Evolutionary conservation across 2,888 invertebrate species (phyloP), one percentile per base, ranked within the genome.

Genomic region (Lycia hirtaria): DNA sequence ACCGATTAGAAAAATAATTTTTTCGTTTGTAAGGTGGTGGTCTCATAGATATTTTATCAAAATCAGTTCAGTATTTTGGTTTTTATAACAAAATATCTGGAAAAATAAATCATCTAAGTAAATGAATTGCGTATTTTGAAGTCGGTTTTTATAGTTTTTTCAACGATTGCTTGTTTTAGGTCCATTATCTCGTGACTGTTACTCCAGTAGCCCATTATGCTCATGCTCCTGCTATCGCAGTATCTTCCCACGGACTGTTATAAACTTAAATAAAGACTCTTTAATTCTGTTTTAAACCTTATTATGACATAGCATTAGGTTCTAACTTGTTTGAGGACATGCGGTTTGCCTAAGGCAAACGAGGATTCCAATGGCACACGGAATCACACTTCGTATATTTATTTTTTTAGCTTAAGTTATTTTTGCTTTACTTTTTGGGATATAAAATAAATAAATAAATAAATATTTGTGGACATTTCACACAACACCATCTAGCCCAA

Each of bases 161-260:
- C n/a, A n/a, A n/a, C n/a, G 12, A 30, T n/a, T 30, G n/a, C 12
- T n/a, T 30, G 1, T 38, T 38, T 1, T 38, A 63, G 56, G 60
- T 65, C 35, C 68, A 69, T 22, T 67, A 65, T n/a, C 69, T 75
- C 55, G 78, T 81, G 2, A 76, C 77, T 0, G 77, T 76, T 17
- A 80, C 82, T 19, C 92, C 69, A n/a, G 64, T 65, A 3, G 65
- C 63, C 0, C 84, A 88, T 55, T 91, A 91, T 62, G 92, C 85
- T 0, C 78, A 78, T 19, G 83, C 73, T 0, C 73, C 77, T 15
- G 71, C 77, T 9, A 24, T 49, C 37, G 44, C 48, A 28, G 44
- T 55, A 7, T 56, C 41, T 22, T 45, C 43, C 32, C 43, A 20
- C 12, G 51, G 51, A 9, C 19, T 52, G 19, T 15, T 35, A 1